Percentiles rank a stretch among this genome's conserved stretches.
These are phyloP conservation scores for Leucoma salicis DNA, from an alignment of 2,888 invertebrate genomes.

Conservation along the genomic window DNA sequence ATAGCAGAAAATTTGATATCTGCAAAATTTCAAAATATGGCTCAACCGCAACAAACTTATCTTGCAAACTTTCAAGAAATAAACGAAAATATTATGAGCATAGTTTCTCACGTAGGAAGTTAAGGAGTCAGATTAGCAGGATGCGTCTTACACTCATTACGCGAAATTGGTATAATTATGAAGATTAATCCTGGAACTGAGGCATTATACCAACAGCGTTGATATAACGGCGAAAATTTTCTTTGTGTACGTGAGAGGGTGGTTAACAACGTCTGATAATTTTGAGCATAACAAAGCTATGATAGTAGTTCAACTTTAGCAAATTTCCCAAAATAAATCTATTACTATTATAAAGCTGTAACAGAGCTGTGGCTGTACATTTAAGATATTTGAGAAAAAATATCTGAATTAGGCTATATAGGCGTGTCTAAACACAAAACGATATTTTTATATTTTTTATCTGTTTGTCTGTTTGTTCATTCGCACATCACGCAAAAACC, in stretches of 20 bases:
- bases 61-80: slow-evolving; percentile 19
- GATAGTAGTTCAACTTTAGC: slow-evolving; percentile 27
- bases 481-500: no score
- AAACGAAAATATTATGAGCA: slow-evolving; percentile 30
- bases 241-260: slow-evolving; percentile 37
- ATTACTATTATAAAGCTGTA: no score
- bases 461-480: no score
- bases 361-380: no score
- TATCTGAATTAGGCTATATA: no score
- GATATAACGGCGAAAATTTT: slow-evolving; percentile 35
- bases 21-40: no score
- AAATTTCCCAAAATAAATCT: no score
- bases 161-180: slow-evolving; percentile 46
- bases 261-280: slow-evolving; percentile 26
- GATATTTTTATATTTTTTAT: no score
- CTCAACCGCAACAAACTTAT: slow-evolving; percentile 20
- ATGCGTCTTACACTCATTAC: slow-evolving; percentile 43
- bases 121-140: slow-evolving; percentile 41
- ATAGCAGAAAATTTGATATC: no score
- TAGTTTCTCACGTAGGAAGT: slow-evolving; percentile 35
- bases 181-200: slow-evolving; percentile 48
- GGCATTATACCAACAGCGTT: slow-evolving; percentile 37
- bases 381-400: no score
- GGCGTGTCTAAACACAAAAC: no score
- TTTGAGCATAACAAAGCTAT: slow-evolving; percentile 18